Percentiles rank a stretch among this genome's conserved stretches.
Conservation (phyloP, 2,797 vertebrate species). For the Micropoecilia bifurca region DNA sequence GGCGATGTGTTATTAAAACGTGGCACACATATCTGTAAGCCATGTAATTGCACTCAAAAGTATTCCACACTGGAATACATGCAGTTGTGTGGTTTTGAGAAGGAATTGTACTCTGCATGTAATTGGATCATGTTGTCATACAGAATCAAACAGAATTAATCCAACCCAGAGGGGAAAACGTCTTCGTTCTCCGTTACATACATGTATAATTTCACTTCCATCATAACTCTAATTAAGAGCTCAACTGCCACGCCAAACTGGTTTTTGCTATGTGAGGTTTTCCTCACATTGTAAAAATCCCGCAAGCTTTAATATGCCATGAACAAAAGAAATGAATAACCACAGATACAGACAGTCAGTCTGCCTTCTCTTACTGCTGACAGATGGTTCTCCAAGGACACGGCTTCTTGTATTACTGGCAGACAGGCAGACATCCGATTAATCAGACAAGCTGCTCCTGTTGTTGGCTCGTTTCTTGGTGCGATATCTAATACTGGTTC, state of each 20-base stretch:
- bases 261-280: slow-evolving; percentile 43
- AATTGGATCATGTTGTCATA: slow-evolving; percentile 1
- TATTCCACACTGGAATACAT: background rate
- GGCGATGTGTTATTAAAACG: background rate
- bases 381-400: slow-evolving; percentile 53
- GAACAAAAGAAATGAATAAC: slow-evolving; percentile 50
- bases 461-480: slow-evolving; percentile 29
- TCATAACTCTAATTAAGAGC: slow-evolving; percentile 35
- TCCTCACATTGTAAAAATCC: slow-evolving; percentile 48
- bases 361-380: slow-evolving; percentile 41
- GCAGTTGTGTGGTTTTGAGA: background rate
- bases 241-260: slow-evolving; percentile 33
- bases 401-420: slow-evolving; percentile 52
- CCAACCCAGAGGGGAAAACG: slow-evolving; percentile 8
- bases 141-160: slow-evolving; percentile 2
- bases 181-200: slow-evolving; percentile 1
- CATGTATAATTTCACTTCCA: slow-evolving; percentile 23
- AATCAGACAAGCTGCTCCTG: slow-evolving; percentile 52
- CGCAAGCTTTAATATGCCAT: slow-evolving; percentile 27
- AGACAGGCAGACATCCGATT: slow-evolving; percentile 50
- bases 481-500: slow-evolving; percentile 47
- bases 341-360: slow-evolving; percentile 63
- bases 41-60: background rate
- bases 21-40: background rate
- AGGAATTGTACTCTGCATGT: background rate